Evolutionary conservation across 1,140 invertebrate species (phyloP), one percentile per base, ranked within the genome.

Genomic region (Leguminivora glycinivorella): DNA sequence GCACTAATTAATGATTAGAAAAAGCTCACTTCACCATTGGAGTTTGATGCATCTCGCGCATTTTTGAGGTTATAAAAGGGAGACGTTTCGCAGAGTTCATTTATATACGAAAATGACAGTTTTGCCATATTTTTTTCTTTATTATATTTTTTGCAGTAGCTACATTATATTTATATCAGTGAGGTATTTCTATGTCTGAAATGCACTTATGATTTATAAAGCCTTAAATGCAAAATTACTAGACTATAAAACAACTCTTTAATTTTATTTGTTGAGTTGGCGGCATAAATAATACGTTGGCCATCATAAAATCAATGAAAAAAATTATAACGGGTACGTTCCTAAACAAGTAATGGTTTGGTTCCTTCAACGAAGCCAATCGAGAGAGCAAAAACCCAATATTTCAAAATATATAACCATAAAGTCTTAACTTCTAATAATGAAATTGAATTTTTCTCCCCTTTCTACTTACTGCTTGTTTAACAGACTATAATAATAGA

Each of bases 21-120:
- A 85, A 81, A 86, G 82, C 78, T 88, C 81, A 87, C 83, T 87
- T 89, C 74, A 76, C 79, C 80, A 85, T 83, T 79, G 75, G 79
- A 82, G 77, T 81, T 77, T 82, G 76, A 82, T 81, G 85, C 86
- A 89, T 91, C 88, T 90, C 89, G 87, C 88, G 88, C 87, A 91
- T 90, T 91, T 92, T 92, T 92, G 86, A 92, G 91, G 91, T 92
- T 92, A 92, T 87, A 85, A 88, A 88, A 84, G 87, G 76, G 86
- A 80, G 85, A 90, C 87, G 84, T 88, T 63, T 86, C 84, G 79
- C 84, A 82, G 78, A 84, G 83, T 88, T 90, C 87, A 89, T 91
- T 84, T 91, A 90, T 91, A 91, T 90, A 90, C 82, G 82, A 88
- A 87, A 84, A 76, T 90, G 88, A 85, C 88, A 89, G 85, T 81